Percentiles rank a stretch among this genome's conserved stretches.
Conservation (phyloP, 2,113 vertebrate species). For the Henicopernis longicauda region DNA sequence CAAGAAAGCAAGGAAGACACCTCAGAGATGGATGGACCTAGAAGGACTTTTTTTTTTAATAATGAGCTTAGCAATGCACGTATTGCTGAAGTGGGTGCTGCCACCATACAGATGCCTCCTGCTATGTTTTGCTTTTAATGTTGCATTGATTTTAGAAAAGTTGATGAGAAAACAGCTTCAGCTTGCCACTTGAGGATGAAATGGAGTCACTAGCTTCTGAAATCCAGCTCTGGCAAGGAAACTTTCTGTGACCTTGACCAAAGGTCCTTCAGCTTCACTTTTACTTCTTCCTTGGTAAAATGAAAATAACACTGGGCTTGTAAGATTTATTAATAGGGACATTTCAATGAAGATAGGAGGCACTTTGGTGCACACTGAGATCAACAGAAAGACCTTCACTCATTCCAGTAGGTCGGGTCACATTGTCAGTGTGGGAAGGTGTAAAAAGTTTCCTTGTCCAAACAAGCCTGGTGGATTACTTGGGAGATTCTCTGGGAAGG, state of each 20-base stretch:
- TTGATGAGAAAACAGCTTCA: background rate
- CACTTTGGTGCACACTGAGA: background rate
- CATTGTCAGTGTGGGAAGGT: background rate
- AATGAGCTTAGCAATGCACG: background rate
- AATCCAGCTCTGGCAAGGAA: background rate
- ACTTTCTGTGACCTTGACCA: background rate
- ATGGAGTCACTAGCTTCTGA: background rate
- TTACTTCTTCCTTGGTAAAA: background rate
- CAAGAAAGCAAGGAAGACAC: background rate
- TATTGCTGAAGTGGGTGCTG: background rate
- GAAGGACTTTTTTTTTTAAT: background rate
- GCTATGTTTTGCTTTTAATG: background rate
- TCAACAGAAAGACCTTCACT: background rate
- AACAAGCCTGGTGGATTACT: accelerated
- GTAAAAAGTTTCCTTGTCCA: background rate
- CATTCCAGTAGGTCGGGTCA: background rate
- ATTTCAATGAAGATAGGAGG: background rate
- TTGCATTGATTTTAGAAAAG: background rate
- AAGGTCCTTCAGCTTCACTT: background rate
- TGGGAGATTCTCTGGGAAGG: background rate
- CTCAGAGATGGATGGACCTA: background rate
- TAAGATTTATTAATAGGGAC: background rate
- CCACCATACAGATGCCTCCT: background rate
- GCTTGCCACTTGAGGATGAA: background rate
- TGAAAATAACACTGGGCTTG: background rate